These are phyloP conservation scores for Thalassarche chlororhynchos DNA, from an alignment of 2,113 vertebrate species.

Conservation along the genomic window DNA sequence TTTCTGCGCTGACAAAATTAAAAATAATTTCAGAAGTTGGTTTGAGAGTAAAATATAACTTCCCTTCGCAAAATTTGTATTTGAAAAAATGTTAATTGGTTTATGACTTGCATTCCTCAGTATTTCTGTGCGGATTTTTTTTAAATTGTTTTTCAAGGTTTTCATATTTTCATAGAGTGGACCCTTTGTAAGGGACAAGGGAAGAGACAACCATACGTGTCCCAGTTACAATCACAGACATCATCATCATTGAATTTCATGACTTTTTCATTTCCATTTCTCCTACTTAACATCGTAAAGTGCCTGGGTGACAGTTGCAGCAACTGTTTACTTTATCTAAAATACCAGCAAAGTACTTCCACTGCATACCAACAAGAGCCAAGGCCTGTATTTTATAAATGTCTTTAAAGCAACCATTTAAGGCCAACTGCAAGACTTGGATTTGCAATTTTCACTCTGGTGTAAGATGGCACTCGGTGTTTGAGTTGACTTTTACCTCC, in stretches of 20 bases:
- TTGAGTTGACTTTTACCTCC: not conserved
- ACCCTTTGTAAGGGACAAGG: not conserved
- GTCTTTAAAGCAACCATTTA: not conserved
- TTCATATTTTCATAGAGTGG: not conserved
- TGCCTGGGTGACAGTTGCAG: not conserved
- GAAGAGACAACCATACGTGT: accelerated
- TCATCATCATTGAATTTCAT: not conserved
- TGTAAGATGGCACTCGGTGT: accelerated
- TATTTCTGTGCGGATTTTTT: not conserved
- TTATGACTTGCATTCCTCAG: not conserved
- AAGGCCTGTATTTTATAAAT: not conserved
- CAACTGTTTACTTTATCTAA: not conserved
- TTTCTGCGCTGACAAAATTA: not conserved
- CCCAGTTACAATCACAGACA: not conserved
- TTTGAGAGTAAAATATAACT: not conserved
- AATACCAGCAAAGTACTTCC: not conserved
- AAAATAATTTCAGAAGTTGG: not conserved
- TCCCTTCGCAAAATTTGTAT: not conserved
- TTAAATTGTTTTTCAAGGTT: not conserved
- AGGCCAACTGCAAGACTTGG: not conserved
- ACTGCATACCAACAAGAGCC: not conserved
- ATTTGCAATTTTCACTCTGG: not conserved
- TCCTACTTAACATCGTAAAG: not conserved
- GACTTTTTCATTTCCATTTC: not conserved
- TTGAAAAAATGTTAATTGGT: not conserved